Evolutionary conservation across 2,113 vertebrate species (phyloP), one percentile per base, ranked within the genome.

Genomic region (Dasyurus viverrinus): DNA sequence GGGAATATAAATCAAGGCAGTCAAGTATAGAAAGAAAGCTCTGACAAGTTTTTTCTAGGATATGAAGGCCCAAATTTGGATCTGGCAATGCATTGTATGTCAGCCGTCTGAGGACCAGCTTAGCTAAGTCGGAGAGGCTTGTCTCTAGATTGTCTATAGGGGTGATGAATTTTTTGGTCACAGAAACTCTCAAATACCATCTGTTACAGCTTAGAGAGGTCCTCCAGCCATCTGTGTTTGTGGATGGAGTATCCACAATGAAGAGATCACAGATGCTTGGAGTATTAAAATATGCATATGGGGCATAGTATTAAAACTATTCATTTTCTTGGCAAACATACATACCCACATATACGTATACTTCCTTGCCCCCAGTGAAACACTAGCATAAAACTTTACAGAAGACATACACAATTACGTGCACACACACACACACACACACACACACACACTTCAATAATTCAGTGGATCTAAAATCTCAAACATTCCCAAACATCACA

Each of bases 241-340:
- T 42, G 68, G 68, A 84, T 84, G 68, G n/a, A 84, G 68, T 84
- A 84, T 36, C n/a, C 68, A 84, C 68, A 84, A 84, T 84, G n/a
- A 84, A 84, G 68, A 84, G 68, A 84, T 84, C 68, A 84, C 68
- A 84, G 68, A 84, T 84, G 68, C 68, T 84, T 84, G 68, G 42
- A 84, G 68, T 84, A 84, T 84, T 84, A 84, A 84, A 84, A 84
- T 84, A 84, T 84, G 68, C 68, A 84, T 84, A 42, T 84, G 68
- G 68, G 68, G 68, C 68, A 84, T 84, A 84, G 68, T 84, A 84
- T 84, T 84, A 84, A 84, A 84, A 42, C n/a, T 84, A 84, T 84
- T 84, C 68, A 84, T 84, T 84, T 84, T 84, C n/a, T 84, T 84
- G 68, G 68, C 68, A 84, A 84, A 84, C 68, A 84, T 84, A 84